phyloP scores from a whole-genome alignment of 2,113 vertebrate genomes.

The Dicerorhinus sumatrensis region DNA sequence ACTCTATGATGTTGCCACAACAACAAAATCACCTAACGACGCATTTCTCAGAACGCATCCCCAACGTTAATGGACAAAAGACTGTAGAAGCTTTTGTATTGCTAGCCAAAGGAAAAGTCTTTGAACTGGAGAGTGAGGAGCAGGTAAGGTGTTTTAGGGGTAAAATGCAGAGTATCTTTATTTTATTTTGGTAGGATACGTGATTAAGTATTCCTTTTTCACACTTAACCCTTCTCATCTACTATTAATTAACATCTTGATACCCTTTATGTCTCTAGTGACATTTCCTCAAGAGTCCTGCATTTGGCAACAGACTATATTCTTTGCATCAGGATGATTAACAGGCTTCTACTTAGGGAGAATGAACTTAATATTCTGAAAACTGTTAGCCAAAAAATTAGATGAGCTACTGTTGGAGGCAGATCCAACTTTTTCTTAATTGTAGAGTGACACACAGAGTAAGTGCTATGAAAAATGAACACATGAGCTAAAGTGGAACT shows the following conservation, averaged over 20 bases:
- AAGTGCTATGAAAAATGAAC: neutral
- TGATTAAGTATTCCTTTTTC: neutral
- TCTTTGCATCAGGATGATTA: neutral
- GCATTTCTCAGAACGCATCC: too few relatives aligned
- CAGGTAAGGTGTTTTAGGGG: neutral
- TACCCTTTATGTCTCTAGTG: neutral
- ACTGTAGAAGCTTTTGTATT: neutral
- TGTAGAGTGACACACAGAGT: neutral
- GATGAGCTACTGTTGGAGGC: neutral
- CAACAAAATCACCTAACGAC: too few relatives aligned
- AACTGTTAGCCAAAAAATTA: neutral
- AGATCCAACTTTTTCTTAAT: neutral
- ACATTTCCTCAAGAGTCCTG: constrained; percentile 5
- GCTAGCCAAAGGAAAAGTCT: neutral
- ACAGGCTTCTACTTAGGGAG: neutral
- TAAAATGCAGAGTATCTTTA: neutral
- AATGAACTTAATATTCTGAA: constrained; percentile 44
- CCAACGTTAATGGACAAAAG: too few relatives aligned
- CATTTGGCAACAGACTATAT: neutral
- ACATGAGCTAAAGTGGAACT: neutral
- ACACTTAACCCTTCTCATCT: neutral
- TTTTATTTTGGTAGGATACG: constrained; percentile 40
- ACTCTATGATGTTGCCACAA: too few relatives aligned
- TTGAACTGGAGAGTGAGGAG: neutral
- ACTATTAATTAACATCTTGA: neutral